Evolutionary conservation across 2,113 vertebrate genomes (phyloP).

Genomic region (Lampris incognitus): DNA sequence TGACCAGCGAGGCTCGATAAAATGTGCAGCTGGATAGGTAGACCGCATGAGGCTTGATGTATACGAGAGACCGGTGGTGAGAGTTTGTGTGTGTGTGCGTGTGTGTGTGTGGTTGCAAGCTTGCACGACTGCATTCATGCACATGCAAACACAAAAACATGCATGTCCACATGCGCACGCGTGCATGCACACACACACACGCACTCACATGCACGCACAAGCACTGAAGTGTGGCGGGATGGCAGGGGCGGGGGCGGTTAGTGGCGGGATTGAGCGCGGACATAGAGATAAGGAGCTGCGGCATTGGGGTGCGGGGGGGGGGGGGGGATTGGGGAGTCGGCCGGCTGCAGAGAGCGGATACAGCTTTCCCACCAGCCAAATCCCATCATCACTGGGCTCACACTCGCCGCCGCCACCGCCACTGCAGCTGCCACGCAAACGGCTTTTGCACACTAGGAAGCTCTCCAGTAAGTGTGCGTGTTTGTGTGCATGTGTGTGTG

Average conservation of each 20-base stretch:
- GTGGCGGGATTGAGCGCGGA: conserved; percentile 57
- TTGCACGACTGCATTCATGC: not conserved
- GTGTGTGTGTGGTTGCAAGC: not conserved
- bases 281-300: conserved; percentile 79
- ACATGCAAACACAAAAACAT: conserved; percentile 34
- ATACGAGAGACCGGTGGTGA: conserved; percentile 16
- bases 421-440: conserved; percentile 5
- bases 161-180: not conserved
- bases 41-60: conserved; percentile 31
- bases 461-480: too few species aligned
- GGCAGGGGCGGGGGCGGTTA: conserved; percentile 23
- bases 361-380: conserved; percentile 34
- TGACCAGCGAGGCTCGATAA: conserved; percentile 1
- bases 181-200: conserved; percentile 37
- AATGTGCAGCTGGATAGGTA: conserved; percentile 16
- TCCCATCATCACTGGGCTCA: conserved; percentile 15
- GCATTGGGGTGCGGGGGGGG: conserved; percentile 53
- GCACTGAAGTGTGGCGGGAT: conserved; percentile 30
- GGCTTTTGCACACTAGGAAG: conserved; percentile 2
- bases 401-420: not conserved
- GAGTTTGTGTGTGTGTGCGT: conserved; percentile 17
- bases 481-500: too few species aligned
- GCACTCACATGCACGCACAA: conserved; percentile 11
- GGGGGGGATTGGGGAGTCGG: conserved; percentile 26
- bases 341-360: conserved; percentile 65